Evolutionary conservation across 2,797 vertebrate genomes (phyloP), one percentile per base, ranked within the genome.

Genomic region (Poeciliopsis infans): DNA sequence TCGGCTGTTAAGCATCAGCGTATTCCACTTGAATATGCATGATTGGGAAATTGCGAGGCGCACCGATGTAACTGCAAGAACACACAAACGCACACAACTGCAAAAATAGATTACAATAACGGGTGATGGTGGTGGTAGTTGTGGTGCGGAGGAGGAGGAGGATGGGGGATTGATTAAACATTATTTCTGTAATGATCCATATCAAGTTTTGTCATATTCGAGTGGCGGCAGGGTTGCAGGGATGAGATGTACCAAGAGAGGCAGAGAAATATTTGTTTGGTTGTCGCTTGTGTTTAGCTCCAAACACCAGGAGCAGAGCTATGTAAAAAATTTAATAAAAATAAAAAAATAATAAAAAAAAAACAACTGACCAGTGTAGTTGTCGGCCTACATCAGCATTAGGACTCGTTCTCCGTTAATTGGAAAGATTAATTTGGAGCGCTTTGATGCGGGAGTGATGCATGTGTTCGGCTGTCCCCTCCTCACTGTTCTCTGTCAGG

Each of bases 401-500:
- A 97, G 95, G 96, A 95, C 96, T 93, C 95, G 92, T 96, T 97
- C 96, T 96, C 97, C 96, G 97, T 97, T 98, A 98, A 98, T 98
- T 97, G 96, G 96, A 96, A 95, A 96, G 97, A 98, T 97, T 97
- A 97, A 97, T 97, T 97, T 96, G 96, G 96, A 97, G 96, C 93
- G 95, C 94, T 96, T 95, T 97, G 97, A 97, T 97, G 97, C 93
- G 92, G 93, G 88, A 96, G 96, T 97, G 96, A 97, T 96, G 96
- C 94, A 95, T 95, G 97, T 94, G 94, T 96, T 96, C 93, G 95
- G 91, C 95, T 97, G 96, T 96, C 96, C 95, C 93, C 95, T 96
- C 97, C 96, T 95, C 97, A 95, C 96, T 96, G 97, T 96, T 96
- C 95, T 98, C 97, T 98, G 97, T 98, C 98, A 98, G 96, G 96